A percentile compares a stretch with the other conserved stretches of the same genome.
phyloP scores from a whole-genome alignment of 1,140 invertebrate genomes.

The Subanguina moxae region DNA sequence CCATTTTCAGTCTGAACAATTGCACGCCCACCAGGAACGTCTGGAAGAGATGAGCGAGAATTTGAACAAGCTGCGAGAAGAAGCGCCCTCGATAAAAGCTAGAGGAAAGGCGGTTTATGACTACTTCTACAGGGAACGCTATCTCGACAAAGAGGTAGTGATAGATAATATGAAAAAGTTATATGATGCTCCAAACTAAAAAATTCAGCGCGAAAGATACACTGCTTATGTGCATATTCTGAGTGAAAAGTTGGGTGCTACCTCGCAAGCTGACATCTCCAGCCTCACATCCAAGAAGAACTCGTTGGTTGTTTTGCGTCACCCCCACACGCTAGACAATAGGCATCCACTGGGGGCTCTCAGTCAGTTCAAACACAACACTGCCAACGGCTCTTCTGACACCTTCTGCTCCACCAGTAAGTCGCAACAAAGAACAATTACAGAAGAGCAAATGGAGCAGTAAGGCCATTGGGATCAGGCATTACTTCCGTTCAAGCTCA shows the following conservation, averaged over 20 bases:
- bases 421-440: background rate
- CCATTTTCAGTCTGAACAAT: slow-evolving; percentile 47
- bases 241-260: slow-evolving; percentile 20
- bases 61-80: slow-evolving; percentile 33
- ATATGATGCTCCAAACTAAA: background rate
- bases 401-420: background rate
- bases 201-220: slow-evolving; percentile 35
- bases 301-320: background rate
- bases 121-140: slow-evolving; percentile 55
- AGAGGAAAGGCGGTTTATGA: slow-evolving; percentile 50
- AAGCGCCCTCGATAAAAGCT: slow-evolving; percentile 50
- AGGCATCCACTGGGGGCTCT: background rate
- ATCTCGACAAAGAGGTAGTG: slow-evolving; percentile 47
- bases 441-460: background rate
- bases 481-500: too few species aligned
- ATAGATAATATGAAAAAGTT: background rate
- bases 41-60: slow-evolving; percentile 37
- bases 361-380: background rate
- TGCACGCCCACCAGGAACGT: slow-evolving; percentile 42
- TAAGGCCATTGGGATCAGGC: background rate
- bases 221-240: slow-evolving; percentile 31
- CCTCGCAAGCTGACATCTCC: slow-evolving; percentile 5
- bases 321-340: background rate
- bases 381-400: background rate
- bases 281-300: slow-evolving; percentile 2